Conservation (phyloP, 92 coral and sea anemone species). For the Porites cylindrica region DNA sequence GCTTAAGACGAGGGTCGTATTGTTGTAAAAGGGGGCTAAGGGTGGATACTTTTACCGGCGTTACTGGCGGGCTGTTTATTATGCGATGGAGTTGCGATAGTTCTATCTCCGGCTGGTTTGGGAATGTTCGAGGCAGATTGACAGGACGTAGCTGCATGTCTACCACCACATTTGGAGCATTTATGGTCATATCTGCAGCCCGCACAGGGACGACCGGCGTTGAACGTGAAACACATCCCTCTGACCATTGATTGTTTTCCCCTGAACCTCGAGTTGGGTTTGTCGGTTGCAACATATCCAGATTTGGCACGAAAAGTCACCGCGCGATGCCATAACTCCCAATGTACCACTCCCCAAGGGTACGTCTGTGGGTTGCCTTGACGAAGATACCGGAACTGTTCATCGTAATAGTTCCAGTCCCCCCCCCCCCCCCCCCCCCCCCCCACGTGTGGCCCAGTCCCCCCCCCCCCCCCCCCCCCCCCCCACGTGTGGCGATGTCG, state of each 20-base stretch:
- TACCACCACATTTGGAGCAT: no score
- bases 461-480: no score
- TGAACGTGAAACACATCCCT: no score
- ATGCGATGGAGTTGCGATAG: slow-evolving; percentile 19
- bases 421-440: no score
- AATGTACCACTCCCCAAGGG: background rate
- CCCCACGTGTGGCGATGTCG: no score
- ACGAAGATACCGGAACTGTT: background rate
- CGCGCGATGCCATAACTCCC: no score
- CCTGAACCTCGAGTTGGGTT: slow-evolving; percentile 3
- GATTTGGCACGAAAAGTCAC: no score
- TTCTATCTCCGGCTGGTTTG: slow-evolving; percentile 2
- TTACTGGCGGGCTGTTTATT: background rate
- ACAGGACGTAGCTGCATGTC: slow-evolving; percentile 3
- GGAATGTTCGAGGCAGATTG: slow-evolving; percentile 8
- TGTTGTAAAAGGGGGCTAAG: slow-evolving; percentile 8
- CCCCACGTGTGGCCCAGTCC: no score
- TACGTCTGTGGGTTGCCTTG: slow-evolving; percentile 3
- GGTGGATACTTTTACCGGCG: slow-evolving; percentile 8
- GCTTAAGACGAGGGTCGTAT: background rate
- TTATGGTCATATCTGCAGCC: no score
- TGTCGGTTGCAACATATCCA: background rate
- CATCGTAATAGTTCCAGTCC: no score
- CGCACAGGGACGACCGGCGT: no score
- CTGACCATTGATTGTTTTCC: background rate